Evolutionary conservation across 2,113 vertebrate genomes (phyloP).

Genomic region (Sinocyclocheilus rhinocerous): DNA sequence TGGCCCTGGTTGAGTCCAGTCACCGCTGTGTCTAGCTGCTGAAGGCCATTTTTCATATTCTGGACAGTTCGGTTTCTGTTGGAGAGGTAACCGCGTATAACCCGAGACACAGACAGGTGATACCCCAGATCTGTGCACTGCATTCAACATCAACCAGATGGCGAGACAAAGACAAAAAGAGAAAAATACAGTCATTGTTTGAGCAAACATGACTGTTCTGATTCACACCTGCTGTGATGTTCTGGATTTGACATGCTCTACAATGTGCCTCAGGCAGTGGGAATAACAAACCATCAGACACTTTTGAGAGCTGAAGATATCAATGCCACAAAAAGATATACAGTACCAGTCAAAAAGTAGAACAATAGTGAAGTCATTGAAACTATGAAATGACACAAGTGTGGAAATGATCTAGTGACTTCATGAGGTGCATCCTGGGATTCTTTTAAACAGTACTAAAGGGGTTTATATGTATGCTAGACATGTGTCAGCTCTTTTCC

Average conservation of each 20-base stretch:
- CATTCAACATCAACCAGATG: background rate
- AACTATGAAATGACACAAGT: background rate
- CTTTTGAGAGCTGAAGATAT: background rate
- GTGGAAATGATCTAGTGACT: background rate
- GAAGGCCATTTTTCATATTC: conserved; percentile 79
- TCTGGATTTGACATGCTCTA: background rate
- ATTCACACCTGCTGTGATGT: conserved; percentile 6
- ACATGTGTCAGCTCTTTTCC: background rate
- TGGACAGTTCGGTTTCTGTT: conserved; percentile 80
- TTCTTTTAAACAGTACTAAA: background rate
- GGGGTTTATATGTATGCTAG: background rate
- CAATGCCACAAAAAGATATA: background rate
- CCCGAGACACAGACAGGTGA: conserved; percentile 83
- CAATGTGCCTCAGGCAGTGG: background rate
- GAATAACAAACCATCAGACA: background rate
- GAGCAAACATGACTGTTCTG: background rate
- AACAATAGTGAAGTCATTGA: conserved; percentile 1
- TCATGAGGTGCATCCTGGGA: background rate
- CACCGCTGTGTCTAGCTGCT: conserved; percentile 81
- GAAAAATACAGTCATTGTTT: background rate
- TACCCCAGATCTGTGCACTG: conserved; percentile 90
- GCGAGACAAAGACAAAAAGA: background rate
- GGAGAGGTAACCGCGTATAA: conserved; percentile 79
- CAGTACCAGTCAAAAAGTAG: background rate
- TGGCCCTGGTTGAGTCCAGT: conserved; percentile 80